A percentile compares a stretch with the other conserved stretches of the same genome.
Conservation (phyloP, 64 coral and sea anemone genomes). For the Montipora cactus region DNA sequence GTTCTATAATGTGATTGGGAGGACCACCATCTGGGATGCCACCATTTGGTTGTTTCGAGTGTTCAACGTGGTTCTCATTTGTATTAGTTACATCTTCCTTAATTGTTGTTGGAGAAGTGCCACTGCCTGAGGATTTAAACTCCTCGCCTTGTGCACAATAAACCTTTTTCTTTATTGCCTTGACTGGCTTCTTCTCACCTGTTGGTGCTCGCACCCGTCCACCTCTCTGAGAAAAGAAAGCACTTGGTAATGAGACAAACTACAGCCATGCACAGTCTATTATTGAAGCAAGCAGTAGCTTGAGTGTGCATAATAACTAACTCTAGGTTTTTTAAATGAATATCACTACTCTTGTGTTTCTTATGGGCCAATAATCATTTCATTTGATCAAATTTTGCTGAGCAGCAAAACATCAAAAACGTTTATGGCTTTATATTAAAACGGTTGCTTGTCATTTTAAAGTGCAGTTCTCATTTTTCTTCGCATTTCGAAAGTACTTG, state of each 20-base stretch:
- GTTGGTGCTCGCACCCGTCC: slow-evolving; percentile 69
- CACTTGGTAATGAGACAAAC: not conserved
- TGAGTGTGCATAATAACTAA: too few relatives aligned
- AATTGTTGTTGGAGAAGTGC: not conserved
- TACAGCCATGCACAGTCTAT: too few relatives aligned
- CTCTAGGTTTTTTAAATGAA: too few relatives aligned
- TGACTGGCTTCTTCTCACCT: slow-evolving; percentile 80
- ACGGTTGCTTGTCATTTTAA: too few relatives aligned
- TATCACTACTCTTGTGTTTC: too few relatives aligned
- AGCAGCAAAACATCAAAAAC: too few relatives aligned
- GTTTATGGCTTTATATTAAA: too few relatives aligned
- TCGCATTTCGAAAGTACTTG: too few relatives aligned
- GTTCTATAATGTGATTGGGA: slow-evolving; percentile 65
- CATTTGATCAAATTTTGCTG: too few relatives aligned
- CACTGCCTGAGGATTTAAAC: slow-evolving; percentile 44
- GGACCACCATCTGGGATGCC: slow-evolving; percentile 45
- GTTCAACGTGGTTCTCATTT: not conserved
- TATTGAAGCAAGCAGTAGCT: too few relatives aligned
- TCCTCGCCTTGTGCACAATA: slow-evolving; percentile 90
- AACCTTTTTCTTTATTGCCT: slow-evolving; percentile 82
- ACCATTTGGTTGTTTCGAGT: slow-evolving; percentile 76
- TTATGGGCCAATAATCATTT: too few relatives aligned
- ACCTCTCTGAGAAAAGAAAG: slow-evolving; percentile 58
- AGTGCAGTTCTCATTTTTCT: too few relatives aligned
- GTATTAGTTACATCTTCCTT: slow-evolving; percentile 20